Conservation (phyloP, 2,888 invertebrate species). For the Raillietiella orientalis region DNA sequence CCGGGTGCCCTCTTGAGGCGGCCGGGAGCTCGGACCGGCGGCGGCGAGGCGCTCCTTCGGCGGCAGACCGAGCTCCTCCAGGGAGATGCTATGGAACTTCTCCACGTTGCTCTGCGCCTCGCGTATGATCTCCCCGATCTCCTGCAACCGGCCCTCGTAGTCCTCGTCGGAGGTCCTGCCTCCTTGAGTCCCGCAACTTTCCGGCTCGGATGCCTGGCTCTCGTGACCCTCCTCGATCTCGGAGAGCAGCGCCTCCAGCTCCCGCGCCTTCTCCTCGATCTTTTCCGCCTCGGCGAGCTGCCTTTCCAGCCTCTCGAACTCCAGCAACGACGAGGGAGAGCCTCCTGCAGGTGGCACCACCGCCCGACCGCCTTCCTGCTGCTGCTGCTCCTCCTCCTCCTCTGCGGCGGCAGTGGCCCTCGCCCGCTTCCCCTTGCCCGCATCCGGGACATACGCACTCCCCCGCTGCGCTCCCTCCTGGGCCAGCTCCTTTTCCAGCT, state of each 20-base stretch:
- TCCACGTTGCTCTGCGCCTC: slow-evolving; percentile 31
- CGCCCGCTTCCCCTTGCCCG: too few relatives aligned
- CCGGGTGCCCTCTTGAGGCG: too few relatives aligned
- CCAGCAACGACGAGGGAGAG: slow-evolving; percentile 30
- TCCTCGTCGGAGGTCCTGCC: slow-evolving; percentile 20
- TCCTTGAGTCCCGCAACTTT: slow-evolving; percentile 22
- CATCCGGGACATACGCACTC: too few relatives aligned
- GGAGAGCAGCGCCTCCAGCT: slow-evolving; percentile 41
- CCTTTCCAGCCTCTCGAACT: slow-evolving; percentile 66
- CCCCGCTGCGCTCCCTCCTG: slow-evolving; percentile 19
- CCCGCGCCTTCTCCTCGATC: slow-evolving; percentile 47
- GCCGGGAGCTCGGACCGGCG: too few relatives aligned
- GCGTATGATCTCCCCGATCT: slow-evolving; percentile 30
- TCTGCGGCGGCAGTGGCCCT: too few relatives aligned
- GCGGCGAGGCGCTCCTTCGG: too few relatives aligned
- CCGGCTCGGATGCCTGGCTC: slow-evolving; percentile 18
- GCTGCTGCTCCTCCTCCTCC: too few relatives aligned
- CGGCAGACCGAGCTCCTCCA: too few relatives aligned
- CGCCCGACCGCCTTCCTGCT: too few relatives aligned
- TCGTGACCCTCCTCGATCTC: slow-evolving; percentile 16
- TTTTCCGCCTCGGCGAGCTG: slow-evolving; percentile 53
- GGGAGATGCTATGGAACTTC: slow-evolving; percentile 19
- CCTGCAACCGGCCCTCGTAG: slow-evolving; percentile 22
- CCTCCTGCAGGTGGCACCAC: too few relatives aligned
- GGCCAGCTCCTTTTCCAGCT: slow-evolving; percentile 47